Evolutionary conservation across 2,888 invertebrate species (phyloP).

Genomic region (Noctua janthe): DNA sequence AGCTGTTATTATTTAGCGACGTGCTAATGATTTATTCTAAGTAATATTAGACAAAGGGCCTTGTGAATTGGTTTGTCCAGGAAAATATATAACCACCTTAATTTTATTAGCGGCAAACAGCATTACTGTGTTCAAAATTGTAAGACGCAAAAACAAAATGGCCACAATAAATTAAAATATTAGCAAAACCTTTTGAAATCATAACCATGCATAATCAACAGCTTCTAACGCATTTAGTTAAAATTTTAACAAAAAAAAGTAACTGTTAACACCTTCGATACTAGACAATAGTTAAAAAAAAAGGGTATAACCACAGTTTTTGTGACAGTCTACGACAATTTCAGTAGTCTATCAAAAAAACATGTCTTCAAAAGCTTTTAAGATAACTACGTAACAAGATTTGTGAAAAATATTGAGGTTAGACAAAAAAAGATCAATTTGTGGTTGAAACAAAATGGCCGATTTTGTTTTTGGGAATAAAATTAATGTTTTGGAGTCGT

Average conservation of each 20-base stretch:
- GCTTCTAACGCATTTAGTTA: not conserved
- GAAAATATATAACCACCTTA: not conserved
- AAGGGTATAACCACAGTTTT: constrained; percentile 18
- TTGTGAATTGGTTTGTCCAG: not conserved
- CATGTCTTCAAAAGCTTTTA: constrained; percentile 30
- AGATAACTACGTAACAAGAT: constrained; percentile 28
- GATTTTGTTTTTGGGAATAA: not conserved
- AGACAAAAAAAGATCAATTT: constrained; percentile 27
- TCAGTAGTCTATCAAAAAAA: constrained; percentile 21
- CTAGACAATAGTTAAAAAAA: constrained; percentile 25
- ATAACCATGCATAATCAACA: constrained; percentile 19
- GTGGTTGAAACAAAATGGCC: not conserved
- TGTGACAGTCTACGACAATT: not conserved
- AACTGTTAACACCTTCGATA: constrained; percentile 24
- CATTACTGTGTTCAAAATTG: not conserved
- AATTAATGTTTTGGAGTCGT: not conserved
- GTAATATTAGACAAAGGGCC: too few species aligned
- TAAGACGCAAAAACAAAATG: not conserved
- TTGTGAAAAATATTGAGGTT: constrained; percentile 30
- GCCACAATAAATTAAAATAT: constrained; percentile 19
- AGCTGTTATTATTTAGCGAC: too few species aligned
- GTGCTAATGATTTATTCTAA: too few species aligned
- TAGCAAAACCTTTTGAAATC: constrained; percentile 7
- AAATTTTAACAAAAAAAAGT: constrained; percentile 13
- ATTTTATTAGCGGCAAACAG: not conserved